Evolutionary conservation across 2,113 vertebrate genomes (phyloP).

Genomic region (Macrotus californicus): DNA sequence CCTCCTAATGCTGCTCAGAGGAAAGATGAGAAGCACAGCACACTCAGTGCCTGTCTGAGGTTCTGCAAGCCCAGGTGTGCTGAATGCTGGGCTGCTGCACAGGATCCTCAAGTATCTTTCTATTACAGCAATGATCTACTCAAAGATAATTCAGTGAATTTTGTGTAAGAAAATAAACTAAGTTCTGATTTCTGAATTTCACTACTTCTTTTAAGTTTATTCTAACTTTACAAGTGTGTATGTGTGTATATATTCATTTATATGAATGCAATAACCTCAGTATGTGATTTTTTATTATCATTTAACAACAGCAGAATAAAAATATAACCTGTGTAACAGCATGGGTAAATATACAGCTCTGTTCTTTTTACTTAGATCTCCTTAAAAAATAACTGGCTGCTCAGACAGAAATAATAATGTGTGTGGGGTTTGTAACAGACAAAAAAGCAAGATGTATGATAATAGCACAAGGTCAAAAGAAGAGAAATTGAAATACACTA

Average conservation of each 20-base stretch:
- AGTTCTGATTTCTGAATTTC: background rate
- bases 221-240: background rate
- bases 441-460: background rate
- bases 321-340: background rate
- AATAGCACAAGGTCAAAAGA: background rate
- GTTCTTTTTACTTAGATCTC: background rate
- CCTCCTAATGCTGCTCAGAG: background rate
- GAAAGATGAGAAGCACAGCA: background rate
- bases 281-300: background rate
- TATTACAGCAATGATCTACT: background rate
- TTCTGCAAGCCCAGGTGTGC: background rate
- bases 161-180: background rate
- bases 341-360: background rate
- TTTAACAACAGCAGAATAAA: background rate
- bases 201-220: background rate
- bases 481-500: background rate
- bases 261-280: background rate
- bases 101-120: background rate
- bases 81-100: background rate
- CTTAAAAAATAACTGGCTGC: background rate
- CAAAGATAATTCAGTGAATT: background rate
- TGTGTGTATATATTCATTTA: background rate
- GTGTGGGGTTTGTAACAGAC: background rate
- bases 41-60: background rate
- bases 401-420: background rate